Percentiles rank a stretch among this genome's conserved stretches.
These are phyloP conservation scores for Isurus oxyrinchus DNA, from an alignment of 2,113 vertebrate genomes.

Conservation along the genomic window DNA sequence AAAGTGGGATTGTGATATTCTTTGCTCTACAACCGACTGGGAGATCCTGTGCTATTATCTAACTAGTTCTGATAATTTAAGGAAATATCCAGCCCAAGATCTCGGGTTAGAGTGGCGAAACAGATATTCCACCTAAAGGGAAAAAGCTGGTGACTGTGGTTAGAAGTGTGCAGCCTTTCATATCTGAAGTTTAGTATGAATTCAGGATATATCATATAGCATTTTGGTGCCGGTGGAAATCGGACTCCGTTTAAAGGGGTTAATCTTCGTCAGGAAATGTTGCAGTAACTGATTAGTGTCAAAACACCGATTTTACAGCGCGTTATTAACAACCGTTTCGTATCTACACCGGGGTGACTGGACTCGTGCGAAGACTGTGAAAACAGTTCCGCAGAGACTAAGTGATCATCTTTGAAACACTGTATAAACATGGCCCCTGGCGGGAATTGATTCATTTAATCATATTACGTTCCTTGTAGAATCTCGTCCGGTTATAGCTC, in stretches of 20 bases:
- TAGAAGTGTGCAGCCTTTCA: not conserved
- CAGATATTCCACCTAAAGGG: not conserved
- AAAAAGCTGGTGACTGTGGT: not conserved
- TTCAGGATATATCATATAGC: not conserved
- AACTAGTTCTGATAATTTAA: not conserved
- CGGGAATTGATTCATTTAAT: constrained; percentile 30
- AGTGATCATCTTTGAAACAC: constrained; percentile 32
- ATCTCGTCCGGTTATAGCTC: not conserved
- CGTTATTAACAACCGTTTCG: not conserved
- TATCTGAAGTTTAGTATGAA: not conserved
- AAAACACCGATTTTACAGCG: not conserved
- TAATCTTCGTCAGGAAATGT: not conserved
- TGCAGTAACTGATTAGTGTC: not conserved
- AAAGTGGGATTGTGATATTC: not conserved
- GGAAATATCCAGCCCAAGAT: not conserved
- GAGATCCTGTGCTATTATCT: not conserved
- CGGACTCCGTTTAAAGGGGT: not conserved
- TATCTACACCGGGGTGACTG: not conserved
- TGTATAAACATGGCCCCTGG: constrained; percentile 32
- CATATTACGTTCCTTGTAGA: constrained; percentile 8
- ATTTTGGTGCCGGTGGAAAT: not conserved
- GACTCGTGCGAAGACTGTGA: constrained; percentile 32
- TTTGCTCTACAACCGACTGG: not conserved
- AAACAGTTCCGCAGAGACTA: constrained; percentile 33
- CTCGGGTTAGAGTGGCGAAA: not conserved